Percentiles rank a stretch among this genome's conserved stretches.
These are phyloP conservation scores for Tupaia chinensis DNA, from an alignment of 2,113 vertebrate species.

Conservation along the genomic window DNA sequence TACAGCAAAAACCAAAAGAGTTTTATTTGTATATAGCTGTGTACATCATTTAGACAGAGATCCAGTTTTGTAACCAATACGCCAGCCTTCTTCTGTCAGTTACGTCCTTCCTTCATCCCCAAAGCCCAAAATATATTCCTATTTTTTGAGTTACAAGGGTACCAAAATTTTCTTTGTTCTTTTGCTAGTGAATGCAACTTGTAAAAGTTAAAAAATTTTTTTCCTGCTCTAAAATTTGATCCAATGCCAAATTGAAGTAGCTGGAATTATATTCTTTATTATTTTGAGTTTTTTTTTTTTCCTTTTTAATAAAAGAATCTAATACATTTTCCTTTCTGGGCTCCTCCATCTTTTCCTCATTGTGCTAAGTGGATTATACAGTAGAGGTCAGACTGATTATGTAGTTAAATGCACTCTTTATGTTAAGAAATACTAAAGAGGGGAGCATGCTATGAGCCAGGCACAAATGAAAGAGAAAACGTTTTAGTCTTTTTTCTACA, in stretches of 20 bases:
- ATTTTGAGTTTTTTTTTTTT: neutral
- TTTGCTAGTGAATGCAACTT: conserved; percentile 5
- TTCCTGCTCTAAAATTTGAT: conserved; percentile 11
- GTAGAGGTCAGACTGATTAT: neutral
- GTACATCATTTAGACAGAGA: neutral
- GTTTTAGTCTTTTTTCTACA: neutral
- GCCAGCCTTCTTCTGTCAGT: neutral
- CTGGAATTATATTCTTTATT: neutral
- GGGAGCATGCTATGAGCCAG: neutral
- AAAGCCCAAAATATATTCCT: neutral
- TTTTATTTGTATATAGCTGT: neutral
- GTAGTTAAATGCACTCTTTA: neutral
- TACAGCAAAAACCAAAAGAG: too few species aligned
- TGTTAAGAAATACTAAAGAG: neutral
- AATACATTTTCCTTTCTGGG: neutral
- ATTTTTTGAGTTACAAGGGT: neutral
- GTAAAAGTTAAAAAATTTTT: neutral
- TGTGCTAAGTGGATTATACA: neutral
- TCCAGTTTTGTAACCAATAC: neutral
- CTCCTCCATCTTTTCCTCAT: neutral
- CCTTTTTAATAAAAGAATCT: neutral
- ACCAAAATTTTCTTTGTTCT: neutral
- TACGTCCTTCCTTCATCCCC: neutral
- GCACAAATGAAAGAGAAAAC: neutral
- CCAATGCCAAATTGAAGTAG: neutral